Evolutionary conservation across 1,140 invertebrate genomes (phyloP).

Genomic region (Drosophila subobscura): DNA sequence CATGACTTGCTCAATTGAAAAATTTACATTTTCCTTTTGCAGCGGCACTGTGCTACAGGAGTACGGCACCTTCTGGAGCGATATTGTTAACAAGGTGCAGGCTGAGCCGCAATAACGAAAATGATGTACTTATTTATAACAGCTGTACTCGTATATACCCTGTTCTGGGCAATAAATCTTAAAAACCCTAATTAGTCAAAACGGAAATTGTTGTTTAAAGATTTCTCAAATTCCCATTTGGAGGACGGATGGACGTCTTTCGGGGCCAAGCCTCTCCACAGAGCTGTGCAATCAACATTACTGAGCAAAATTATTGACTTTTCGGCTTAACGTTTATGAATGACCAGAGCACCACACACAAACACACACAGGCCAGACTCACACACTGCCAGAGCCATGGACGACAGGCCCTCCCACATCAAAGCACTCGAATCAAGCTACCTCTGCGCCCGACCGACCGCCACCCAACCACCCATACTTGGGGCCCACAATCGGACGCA

Average conservation of each 20-base stretch:
- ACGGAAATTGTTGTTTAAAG: conserved; percentile 43
- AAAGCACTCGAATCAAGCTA: background rate
- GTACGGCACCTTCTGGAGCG: conserved; percentile 89
- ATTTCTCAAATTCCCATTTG: conserved; percentile 33
- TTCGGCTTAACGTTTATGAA: conserved; percentile 68
- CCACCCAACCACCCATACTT: conserved; percentile 11
- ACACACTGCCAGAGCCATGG: too few species aligned
- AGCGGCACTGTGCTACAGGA: conserved; percentile 89
- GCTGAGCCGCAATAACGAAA: conserved; percentile 43
- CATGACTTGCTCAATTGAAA: conserved; percentile 12
- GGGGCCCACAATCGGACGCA: conserved; percentile 1
- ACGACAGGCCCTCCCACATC: background rate
- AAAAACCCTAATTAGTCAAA: conserved; percentile 61
- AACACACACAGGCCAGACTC: background rate
- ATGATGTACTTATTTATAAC: conserved; percentile 39
- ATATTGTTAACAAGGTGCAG: conserved; percentile 84
- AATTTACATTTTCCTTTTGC: conserved; percentile 79
- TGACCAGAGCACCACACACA: conserved; percentile 46
- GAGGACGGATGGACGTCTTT: conserved; percentile 2
- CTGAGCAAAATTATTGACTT: conserved; percentile 66
- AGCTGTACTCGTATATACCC: conserved; percentile 31
- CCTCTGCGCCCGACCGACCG: background rate
- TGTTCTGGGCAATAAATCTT: conserved; percentile 56
- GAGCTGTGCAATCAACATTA: conserved; percentile 49
- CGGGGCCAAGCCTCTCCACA: conserved; percentile 19